Percentiles rank a stretch among this genome's conserved stretches.
Evolutionary conservation across 2,113 vertebrate species (phyloP).

Genomic region (Erythrolamprus reginae): DNA sequence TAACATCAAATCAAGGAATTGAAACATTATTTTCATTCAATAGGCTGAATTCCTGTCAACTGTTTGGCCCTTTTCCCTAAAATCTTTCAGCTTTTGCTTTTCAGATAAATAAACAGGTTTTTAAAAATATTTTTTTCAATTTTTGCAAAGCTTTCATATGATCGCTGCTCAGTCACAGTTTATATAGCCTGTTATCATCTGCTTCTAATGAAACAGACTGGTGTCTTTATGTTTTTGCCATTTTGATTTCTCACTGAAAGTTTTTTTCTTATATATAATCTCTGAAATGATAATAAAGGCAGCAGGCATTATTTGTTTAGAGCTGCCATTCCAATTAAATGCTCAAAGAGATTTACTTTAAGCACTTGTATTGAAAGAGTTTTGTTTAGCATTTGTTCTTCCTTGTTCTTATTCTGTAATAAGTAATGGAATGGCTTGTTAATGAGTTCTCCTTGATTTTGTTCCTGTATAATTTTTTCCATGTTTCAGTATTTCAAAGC

Average conservation of each 20-base stretch:
- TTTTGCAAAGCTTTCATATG: neutral
- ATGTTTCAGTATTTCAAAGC: neutral
- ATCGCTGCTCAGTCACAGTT: neutral
- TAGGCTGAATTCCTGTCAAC: neutral
- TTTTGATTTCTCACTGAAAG: constrained; percentile 31
- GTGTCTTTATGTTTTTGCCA: constrained; percentile 14
- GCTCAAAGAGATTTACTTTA: constrained; percentile 8
- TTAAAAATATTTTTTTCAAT: neutral
- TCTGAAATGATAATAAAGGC: constrained; percentile 7
- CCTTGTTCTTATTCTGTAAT: neutral
- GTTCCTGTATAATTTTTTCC: neutral
- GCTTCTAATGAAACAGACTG: constrained; percentile 1
- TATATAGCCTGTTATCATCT: constrained; percentile 13
- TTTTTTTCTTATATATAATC: neutral
- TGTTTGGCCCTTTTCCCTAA: neutral
- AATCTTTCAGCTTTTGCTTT: neutral
- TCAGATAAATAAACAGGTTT: neutral
- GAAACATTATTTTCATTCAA: neutral
- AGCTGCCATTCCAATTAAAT: constrained; percentile 4
- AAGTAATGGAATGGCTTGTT: constrained; percentile 9
- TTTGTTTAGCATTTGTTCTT: constrained; percentile 5
- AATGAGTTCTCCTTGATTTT: constrained; percentile 1
- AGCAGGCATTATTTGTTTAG: neutral
- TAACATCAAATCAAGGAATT: neutral
- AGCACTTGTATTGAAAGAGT: neutral